Base-by-base conservation (phyloP, 2,113 vertebrate genomes). In the Gobio gobio region DNA sequence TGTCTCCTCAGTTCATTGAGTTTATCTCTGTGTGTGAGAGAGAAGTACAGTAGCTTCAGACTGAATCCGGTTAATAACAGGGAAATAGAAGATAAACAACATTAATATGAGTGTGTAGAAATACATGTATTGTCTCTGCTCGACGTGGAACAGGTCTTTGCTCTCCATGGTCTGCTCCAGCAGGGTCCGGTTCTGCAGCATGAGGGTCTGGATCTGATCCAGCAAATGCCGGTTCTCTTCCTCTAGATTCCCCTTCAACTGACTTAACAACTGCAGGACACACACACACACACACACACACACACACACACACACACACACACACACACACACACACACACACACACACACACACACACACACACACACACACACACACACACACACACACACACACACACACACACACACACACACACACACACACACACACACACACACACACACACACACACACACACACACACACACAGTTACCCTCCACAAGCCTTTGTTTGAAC, bases 91-190 rank as follows among this genome's bases (percentile, higher is more conserved):
- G 20, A 58, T 77, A 22, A 36, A 56, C 4, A 13, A 75, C 24
- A 51, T 68, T 10, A 3, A 43, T 51, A 18, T 5, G 22, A 26
- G 4, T 18, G 16, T 59, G 18, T 77, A 78, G 78, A 70, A 82
- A 85, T 68, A 99, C 98, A 99, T 99, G 93, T 99, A 99, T 86
- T 99, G 98, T 92, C 98, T 96, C 93, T 99, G 98, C 88, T 99
- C 98, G 4, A 99, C 97, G 16, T 99, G 97, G 92, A 97, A 99
- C 86, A 99, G 96, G 93, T 99, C 98, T 91, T 99, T 99, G 97
- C 98, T 99, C 93, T 99, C 98, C 97, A 99, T 99, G 85, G 97
- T 99, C 91, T 99, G 98, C 89, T 99, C 98, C 93, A 99, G 93
- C 59, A 99, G 91, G 0, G 97, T 98, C 91, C 96, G 97, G 89